Conservation (phyloP, 2,888 invertebrate species). For the Apamea anceps region DNA sequence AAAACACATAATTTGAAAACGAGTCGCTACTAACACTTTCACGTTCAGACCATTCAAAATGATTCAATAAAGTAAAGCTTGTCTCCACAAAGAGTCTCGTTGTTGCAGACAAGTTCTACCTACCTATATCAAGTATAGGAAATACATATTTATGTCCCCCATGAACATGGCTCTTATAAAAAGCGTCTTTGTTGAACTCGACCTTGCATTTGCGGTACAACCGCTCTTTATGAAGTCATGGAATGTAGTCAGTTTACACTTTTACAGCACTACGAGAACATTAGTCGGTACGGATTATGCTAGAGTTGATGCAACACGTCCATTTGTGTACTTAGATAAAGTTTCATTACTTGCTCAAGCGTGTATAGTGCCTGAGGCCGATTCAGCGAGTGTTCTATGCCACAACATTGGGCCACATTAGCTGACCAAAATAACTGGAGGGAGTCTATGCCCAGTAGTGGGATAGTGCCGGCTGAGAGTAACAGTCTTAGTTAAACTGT, state of each 20-base stretch:
- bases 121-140: conserved; percentile 28
- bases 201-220: conserved; percentile 63
- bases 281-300: conserved; percentile 26
- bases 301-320: conserved; percentile 26
- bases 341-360: conserved; percentile 30
- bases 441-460: neutral
- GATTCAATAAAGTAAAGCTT: neutral
- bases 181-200: conserved; percentile 64
- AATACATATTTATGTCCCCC: conserved; percentile 47
- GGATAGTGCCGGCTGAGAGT: neutral
- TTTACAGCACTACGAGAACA: conserved; percentile 30
- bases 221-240: conserved; percentile 62
- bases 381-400: neutral
- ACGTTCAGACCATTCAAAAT: conserved; percentile 1
- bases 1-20: neutral
- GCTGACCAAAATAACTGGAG: neutral
- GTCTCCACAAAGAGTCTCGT: conserved; percentile 40
- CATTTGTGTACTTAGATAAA: conserved; percentile 30
- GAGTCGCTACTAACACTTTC: conserved; percentile 4
- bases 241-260: conserved; percentile 57
- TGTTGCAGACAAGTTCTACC: conserved; percentile 23
- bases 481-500: neutral
- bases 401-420: neutral
- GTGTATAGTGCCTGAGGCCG: neutral
- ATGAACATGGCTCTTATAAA: conserved; percentile 54